Base-by-base conservation (phyloP, 1,140 invertebrate genomes). In the Anthonomus grandis region DNA sequence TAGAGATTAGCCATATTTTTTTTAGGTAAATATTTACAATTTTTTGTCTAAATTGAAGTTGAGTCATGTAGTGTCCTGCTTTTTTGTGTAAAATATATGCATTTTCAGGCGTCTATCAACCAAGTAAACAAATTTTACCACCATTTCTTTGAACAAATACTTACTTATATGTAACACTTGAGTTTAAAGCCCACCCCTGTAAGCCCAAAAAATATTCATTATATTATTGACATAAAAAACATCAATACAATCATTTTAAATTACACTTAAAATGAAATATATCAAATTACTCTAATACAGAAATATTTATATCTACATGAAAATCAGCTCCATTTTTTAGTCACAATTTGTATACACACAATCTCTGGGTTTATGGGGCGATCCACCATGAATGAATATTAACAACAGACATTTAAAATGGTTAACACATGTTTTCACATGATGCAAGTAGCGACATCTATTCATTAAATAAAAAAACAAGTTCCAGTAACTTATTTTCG, bases 151-250 rank as follows among this genome's bases (percentile, higher is more conserved):
- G 27, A 31, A 31, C 27, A 31, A 31, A 31, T 31, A n/a, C 27
- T n/a, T 39, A 39, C 5, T 5, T 13, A 39, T 39, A 39, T 39
- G 37, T 39, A 39, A 39, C 37, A 5, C 15, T 39, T 5, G 37
- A 39, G 10, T 39, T 39, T 39, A 39, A 39, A 13, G 37, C 37
- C 37, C 37, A 15, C 37, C 37, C 37, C 37, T 39, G 37, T 15
- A 39, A 12, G 37, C 37, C 9, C 37, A 39, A 39, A 39, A 12
- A 39, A 39, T 39, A 39, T 39, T 39, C 9, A 39, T 39, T 39
- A 39, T 15, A 17, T 39, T 39, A 39, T 39, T 39, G 37, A 39
- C 37, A n/a, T 39, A 39, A 39, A 39, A 39, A 39, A 39, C 15
- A 39, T n/a, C n/a, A n/a, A n/a, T n/a, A n/a, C n/a, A n/a, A n/a